Conservation (phyloP, 2,797 vertebrate genomes). For the Hephaestus fuliginosus region DNA sequence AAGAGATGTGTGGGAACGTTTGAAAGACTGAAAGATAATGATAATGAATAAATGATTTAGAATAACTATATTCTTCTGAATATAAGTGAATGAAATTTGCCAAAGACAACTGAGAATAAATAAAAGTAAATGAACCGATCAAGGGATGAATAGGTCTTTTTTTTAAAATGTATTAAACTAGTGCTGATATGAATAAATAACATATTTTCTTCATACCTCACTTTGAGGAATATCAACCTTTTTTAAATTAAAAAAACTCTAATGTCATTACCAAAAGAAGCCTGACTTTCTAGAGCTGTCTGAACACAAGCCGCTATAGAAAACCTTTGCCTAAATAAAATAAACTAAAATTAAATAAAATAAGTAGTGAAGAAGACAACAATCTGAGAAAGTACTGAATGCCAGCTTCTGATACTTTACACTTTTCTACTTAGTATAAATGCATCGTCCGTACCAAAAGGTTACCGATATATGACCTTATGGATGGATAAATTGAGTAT, state of each 20-base stretch:
- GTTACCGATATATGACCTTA: not conserved
- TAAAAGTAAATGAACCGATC: slow-evolving; percentile 9
- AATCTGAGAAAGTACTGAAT: not conserved
- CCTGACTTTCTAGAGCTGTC: not conserved
- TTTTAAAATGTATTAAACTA: not conserved
- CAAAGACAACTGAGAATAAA: not conserved
- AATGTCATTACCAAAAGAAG: slow-evolving; percentile 7
- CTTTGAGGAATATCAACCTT: not conserved
- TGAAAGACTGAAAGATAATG: not conserved
- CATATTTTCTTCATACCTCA: not conserved
- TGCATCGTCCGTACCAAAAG: not conserved
- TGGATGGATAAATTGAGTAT: slow-evolving; percentile 7
- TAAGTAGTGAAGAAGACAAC: not conserved
- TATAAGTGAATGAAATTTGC: not conserved
- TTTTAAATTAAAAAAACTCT: not conserved
- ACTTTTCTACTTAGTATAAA: not conserved
- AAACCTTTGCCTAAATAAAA: not conserved
- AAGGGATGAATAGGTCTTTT: not conserved
- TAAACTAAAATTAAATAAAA: too few species aligned
- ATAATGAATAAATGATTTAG: slow-evolving; percentile 22
- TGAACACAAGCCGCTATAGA: not conserved
- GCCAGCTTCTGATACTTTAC: not conserved
- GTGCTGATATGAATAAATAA: not conserved
- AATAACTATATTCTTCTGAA: not conserved
- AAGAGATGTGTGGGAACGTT: slow-evolving; percentile 8